phyloP scores from a whole-genome alignment of 2,113 vertebrate species.

The Gulo gulo region DNA sequence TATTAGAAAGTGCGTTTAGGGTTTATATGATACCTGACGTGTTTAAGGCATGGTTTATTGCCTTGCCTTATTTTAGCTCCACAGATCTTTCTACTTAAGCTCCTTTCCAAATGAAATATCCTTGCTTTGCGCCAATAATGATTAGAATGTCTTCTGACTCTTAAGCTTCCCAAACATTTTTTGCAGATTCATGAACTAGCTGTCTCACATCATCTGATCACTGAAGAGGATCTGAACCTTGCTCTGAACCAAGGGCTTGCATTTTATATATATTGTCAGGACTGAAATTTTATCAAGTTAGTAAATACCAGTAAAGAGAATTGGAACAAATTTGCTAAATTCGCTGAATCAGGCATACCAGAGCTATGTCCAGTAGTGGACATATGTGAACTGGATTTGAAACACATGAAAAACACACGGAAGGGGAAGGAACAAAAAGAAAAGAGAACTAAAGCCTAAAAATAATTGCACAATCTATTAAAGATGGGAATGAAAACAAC shows the following conservation, averaged over 20 bases:
- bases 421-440: background rate
- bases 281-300: background rate
- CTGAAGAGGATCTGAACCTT: background rate
- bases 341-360: background rate
- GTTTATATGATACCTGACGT: background rate
- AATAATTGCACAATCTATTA: background rate
- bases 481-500: background rate
- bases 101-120: background rate
- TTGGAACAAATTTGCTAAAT: background rate
- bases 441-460: background rate
- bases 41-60: conserved; percentile 53
- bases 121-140: background rate
- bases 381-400: background rate
- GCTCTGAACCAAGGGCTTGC: background rate
- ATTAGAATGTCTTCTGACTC: background rate
- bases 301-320: background rate
- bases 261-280: background rate
- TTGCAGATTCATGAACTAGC: background rate
- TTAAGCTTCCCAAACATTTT: background rate
- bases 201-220: background rate
- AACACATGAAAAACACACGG: background rate
- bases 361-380: background rate
- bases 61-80: background rate
- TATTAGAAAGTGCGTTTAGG: background rate
- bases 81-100: background rate